phyloP scores from a whole-genome alignment of 2,113 vertebrate genomes.

The Erythrocercus mccallii region DNA sequence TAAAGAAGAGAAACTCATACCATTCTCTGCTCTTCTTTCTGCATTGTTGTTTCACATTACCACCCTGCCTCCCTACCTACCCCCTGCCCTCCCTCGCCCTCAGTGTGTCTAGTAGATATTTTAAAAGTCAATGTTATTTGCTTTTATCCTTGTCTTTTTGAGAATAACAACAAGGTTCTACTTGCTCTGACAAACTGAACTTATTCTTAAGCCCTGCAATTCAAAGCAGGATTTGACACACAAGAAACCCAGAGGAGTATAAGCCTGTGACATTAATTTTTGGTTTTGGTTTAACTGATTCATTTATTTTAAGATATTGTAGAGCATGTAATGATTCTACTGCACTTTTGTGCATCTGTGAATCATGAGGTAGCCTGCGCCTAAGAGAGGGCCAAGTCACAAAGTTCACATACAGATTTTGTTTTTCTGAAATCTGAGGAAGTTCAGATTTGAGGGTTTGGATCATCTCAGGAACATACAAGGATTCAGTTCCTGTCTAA shows the following conservation, averaged over 20 bases:
- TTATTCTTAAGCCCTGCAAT: background rate
- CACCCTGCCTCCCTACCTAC: no score
- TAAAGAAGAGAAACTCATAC: background rate
- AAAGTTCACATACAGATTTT: background rate
- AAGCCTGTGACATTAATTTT: background rate
- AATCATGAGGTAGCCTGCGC: background rate
- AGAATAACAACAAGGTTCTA: background rate
- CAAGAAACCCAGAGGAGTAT: background rate
- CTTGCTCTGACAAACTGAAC: background rate
- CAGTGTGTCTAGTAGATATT: background rate
- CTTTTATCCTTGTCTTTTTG: background rate
- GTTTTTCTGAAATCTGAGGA: background rate
- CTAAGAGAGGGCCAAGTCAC: background rate
- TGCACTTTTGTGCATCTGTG: background rate
- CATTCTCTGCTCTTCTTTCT: background rate
- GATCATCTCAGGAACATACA: background rate
- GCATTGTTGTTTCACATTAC: background rate
- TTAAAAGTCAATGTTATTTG: background rate
- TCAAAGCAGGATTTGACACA: conserved; percentile 12
- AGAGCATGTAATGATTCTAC: background rate
- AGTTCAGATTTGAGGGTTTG: background rate
- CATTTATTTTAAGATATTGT: background rate
- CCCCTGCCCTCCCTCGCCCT: accelerated
- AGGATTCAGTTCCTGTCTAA: background rate
- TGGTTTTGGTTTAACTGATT: conserved; percentile 16